Evolutionary conservation across 2,797 vertebrate species (phyloP).

Genomic region (Hirundo rustica): DNA sequence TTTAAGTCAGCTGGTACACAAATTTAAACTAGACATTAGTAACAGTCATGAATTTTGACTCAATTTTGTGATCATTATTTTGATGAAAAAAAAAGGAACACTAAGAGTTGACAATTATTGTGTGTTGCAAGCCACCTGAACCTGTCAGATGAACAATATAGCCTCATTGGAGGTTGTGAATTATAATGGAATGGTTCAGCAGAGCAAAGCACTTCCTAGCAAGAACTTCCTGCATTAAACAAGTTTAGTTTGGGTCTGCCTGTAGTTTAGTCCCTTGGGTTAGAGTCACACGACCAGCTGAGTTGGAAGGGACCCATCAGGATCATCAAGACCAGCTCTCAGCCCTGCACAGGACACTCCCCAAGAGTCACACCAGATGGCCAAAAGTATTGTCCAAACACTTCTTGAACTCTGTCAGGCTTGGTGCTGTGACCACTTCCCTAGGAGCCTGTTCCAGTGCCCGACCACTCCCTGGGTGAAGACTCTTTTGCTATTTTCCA

Average conservation of each 20-base stretch:
- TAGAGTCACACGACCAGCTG: neutral
- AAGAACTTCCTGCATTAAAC: fast-evolving
- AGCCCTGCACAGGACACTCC: too few species aligned
- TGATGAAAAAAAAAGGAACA: fast-evolving
- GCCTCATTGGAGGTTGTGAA: neutral
- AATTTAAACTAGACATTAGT: neutral
- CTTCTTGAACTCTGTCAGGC: neutral
- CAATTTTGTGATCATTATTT: neutral
- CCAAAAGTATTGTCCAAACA: fast-evolving
- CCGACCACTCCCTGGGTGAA: fast-evolving
- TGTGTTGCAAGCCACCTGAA: neutral
- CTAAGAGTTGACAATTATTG: neutral
- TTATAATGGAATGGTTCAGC: neutral
- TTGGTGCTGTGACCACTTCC: neutral
- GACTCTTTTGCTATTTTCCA: neutral
- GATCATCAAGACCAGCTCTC: fast-evolving
- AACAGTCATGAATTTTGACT: neutral
- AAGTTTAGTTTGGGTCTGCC: neutral
- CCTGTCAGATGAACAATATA: neutral
- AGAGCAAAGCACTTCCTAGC: neutral
- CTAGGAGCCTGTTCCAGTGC: neutral
- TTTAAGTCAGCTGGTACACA: neutral
- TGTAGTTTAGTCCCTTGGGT: neutral
- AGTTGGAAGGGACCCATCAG: neutral
- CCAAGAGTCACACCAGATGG: too few species aligned